A percentile compares a stretch with the other conserved stretches of the same genome.
Evolutionary conservation across 2,888 invertebrate species (phyloP).

Genomic region (Holacanthella duospinosa): DNA sequence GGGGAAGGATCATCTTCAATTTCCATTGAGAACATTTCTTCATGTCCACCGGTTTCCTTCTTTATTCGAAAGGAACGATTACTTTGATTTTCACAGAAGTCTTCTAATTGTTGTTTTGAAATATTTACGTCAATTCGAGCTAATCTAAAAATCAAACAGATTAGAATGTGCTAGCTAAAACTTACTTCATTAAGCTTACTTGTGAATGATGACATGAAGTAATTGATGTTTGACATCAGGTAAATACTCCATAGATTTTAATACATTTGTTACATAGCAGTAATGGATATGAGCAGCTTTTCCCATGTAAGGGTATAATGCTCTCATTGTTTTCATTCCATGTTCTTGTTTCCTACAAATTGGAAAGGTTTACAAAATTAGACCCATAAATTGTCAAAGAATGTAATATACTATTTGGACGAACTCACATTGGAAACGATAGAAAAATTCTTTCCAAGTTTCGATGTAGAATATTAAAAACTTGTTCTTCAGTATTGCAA

Average conservation of each 20-base stretch:
- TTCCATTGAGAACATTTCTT: slow-evolving; percentile 39
- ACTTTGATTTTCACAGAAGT: slow-evolving; percentile 45
- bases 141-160: slow-evolving; percentile 48
- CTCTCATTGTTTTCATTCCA: slow-evolving; percentile 53
- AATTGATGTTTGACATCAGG: slow-evolving; percentile 59
- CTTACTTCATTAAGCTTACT: slow-evolving; percentile 47
- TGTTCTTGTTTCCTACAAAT: slow-evolving; percentile 57
- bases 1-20: slow-evolving; percentile 43
- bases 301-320: slow-evolving; percentile 66
- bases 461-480: slow-evolving; percentile 22
- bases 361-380: neutral
- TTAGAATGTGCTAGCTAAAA: neutral
- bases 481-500: slow-evolving; percentile 13
- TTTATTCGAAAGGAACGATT: slow-evolving; percentile 44
- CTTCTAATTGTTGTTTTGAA: slow-evolving; percentile 48
- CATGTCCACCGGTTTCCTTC: slow-evolving; percentile 47
- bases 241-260: slow-evolving; percentile 64
- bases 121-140: slow-evolving; percentile 64
- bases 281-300: slow-evolving; percentile 57
- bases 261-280: slow-evolving; percentile 64
- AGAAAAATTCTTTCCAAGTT: slow-evolving; percentile 20
- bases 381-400: neutral
- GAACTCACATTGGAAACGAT: slow-evolving; percentile 21
- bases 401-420: neutral
- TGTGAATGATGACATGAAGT: slow-evolving; percentile 62